Percentiles rank a stretch among this genome's conserved stretches.
Evolutionary conservation across 1,140 invertebrate species (phyloP).

Genomic region (Geopemphigus sp.): DNA sequence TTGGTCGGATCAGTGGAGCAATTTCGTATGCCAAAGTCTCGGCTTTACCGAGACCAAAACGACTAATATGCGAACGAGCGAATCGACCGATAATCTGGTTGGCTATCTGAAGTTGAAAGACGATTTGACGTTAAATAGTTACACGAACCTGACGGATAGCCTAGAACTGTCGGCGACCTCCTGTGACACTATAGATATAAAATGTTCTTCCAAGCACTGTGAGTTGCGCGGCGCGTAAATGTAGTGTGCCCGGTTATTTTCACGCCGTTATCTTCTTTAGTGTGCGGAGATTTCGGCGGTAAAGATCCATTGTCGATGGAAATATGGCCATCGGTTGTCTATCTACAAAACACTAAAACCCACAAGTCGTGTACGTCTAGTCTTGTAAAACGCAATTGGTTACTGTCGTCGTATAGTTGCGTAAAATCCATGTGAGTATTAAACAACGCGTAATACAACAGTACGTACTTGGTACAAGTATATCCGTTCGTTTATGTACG

Average conservation of each 20-base stretch:
- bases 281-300: constrained; percentile 58
- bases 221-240: background rate
- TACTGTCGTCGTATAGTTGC: constrained; percentile 63
- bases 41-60: constrained; percentile 59
- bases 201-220: constrained; percentile 55
- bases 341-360: constrained; percentile 59
- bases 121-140: constrained; percentile 53
- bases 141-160: constrained; percentile 55
- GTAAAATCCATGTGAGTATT: constrained; percentile 57
- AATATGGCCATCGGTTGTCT: constrained; percentile 61
- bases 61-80: constrained; percentile 25
- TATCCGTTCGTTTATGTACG: background rate
- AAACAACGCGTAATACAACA: background rate
- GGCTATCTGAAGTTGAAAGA: constrained; percentile 57
- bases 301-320: constrained; percentile 56
- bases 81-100: constrained; percentile 25
- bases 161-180: constrained; percentile 58
- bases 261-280: constrained; percentile 31
- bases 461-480: no score
- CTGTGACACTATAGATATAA: constrained; percentile 58
- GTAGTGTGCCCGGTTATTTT: background rate
- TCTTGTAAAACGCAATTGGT: constrained; percentile 62
- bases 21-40: constrained; percentile 60
- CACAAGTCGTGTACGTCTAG: constrained; percentile 62
- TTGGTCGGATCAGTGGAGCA: constrained; percentile 61